Evolutionary conservation across 2,113 vertebrate species (phyloP), one percentile per base, ranked within the genome.

Genomic region (Hipposideros armiger): DNA sequence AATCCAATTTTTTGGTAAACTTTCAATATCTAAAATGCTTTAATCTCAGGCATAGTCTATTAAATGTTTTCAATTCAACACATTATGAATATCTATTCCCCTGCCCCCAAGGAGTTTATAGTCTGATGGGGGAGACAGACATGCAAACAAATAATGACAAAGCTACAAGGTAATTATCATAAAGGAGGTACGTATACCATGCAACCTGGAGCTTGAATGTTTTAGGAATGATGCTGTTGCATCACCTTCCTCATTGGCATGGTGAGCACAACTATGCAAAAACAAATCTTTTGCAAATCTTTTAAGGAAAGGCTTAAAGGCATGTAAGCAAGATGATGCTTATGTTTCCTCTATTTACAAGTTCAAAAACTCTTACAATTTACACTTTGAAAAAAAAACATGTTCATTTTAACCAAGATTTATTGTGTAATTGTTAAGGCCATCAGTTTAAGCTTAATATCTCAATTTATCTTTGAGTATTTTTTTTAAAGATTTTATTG

Each of bases 371-470:
- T 77, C 9, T 77, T 76, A 81, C 47, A 28, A 62, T 85, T 16
- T 76, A 66, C 32, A 69, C 70, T 81, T 97, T 40, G 11, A 54
- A 74, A 72, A 52, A 72, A 52, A 94, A 69, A 76, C 42, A 66
- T 74, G 15, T 32, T 62, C 69, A 26, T 87, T 60, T 95, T 42
- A 78, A 70, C 11, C 1, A 50, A 88, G 69, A 15, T 73, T 83
- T 72, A 77, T 83, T 83, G 70, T 58, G 9, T 19, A 47, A 64
- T 80, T 85, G 3, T 92, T 82, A 95, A 90, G 19, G 11, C 2
- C 19, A 40, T 54, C 15, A 60, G 36, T 74, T 91, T 69, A 42
- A 72, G 32, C 40, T 28, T 88, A 36, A 32, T n/a, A 67, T 60
- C 10, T 88, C 80, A 94, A 28, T 70, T 74, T 54, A 7, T 74